Percentiles rank a stretch among this genome's conserved stretches.
Evolutionary conservation across 2,888 invertebrate genomes (phyloP).

Genomic region (Synergus itoensis): DNA sequence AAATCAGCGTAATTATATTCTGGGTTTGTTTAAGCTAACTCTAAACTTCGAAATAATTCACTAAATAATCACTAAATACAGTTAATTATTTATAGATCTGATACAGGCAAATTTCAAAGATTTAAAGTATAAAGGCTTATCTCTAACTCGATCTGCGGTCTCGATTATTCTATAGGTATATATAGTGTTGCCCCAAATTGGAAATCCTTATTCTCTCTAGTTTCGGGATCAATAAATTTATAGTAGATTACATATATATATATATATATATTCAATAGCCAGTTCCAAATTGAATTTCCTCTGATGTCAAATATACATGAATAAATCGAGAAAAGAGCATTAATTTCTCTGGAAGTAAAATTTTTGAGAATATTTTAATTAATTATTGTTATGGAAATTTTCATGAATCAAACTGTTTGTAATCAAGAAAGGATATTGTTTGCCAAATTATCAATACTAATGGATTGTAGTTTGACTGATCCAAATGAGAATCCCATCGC

Average conservation of each 20-base stretch:
- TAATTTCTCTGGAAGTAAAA: background rate
- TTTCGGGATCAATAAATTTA: constrained; percentile 1
- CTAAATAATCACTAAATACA: too few species aligned
- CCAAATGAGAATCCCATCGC: background rate
- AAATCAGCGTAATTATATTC: background rate
- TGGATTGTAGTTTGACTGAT: constrained; percentile 11
- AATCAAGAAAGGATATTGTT: background rate
- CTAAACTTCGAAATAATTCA: too few species aligned
- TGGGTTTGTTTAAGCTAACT: too few species aligned
- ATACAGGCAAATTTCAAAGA: background rate
- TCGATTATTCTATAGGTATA: background rate
- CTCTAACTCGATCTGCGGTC: background rate
- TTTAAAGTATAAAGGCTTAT: constrained; percentile 10
- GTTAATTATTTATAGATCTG: too few species aligned
- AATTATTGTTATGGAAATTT: background rate
- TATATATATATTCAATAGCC: background rate
- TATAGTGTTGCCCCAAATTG: background rate
- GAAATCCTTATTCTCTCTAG: background rate
- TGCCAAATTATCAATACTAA: background rate
- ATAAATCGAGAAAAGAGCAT: background rate
- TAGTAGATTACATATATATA: background rate
- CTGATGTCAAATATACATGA: background rate
- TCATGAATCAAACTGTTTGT: background rate
- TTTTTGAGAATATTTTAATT: background rate
- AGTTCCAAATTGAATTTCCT: background rate